phyloP scores from a whole-genome alignment of 64 coral and sea anemone species.

The Porites australiensis region DNA sequence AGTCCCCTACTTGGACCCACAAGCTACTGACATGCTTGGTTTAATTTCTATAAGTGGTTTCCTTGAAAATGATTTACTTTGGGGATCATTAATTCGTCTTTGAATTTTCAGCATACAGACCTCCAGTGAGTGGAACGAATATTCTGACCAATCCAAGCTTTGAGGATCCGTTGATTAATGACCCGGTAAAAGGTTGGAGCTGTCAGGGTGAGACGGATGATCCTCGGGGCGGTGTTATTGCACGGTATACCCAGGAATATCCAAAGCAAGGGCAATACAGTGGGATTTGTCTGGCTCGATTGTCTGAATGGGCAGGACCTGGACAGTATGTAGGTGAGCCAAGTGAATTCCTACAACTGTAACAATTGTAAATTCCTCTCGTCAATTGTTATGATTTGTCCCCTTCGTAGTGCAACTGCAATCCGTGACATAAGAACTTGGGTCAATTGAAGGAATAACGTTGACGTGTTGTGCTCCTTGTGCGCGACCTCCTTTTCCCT shows the following conservation, averaged over 20 bases:
- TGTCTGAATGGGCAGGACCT: slow-evolving; percentile 91
- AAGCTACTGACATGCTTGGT: background rate
- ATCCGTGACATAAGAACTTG: no score
- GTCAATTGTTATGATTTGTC: no score
- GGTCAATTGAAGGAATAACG: no score
- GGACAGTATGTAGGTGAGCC: slow-evolving; percentile 91
- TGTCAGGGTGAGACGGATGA: slow-evolving; percentile 94
- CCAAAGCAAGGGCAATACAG: slow-evolving; percentile 64
- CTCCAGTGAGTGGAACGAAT: slow-evolving; percentile 54
- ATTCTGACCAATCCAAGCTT: slow-evolving; percentile 84
- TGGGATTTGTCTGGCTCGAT: slow-evolving; percentile 79
- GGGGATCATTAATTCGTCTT: background rate
- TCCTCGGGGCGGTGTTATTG: slow-evolving; percentile 76
- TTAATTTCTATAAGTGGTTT: no score
- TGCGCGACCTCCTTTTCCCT: no score
- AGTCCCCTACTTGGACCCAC: no score
- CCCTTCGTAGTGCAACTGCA: no score
- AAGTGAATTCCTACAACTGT: background rate
- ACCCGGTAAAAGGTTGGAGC: slow-evolving; percentile 77
- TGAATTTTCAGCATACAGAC: slow-evolving; percentile 53
- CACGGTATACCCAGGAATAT: slow-evolving; percentile 60
- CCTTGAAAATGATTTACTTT: no score
- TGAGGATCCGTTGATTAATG: slow-evolving; percentile 55
- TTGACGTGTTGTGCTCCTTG: no score
- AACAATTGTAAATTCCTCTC: no score